phyloP scores from a whole-genome alignment of 1,140 invertebrate species.

The Choristoneura fumiferana region DNA sequence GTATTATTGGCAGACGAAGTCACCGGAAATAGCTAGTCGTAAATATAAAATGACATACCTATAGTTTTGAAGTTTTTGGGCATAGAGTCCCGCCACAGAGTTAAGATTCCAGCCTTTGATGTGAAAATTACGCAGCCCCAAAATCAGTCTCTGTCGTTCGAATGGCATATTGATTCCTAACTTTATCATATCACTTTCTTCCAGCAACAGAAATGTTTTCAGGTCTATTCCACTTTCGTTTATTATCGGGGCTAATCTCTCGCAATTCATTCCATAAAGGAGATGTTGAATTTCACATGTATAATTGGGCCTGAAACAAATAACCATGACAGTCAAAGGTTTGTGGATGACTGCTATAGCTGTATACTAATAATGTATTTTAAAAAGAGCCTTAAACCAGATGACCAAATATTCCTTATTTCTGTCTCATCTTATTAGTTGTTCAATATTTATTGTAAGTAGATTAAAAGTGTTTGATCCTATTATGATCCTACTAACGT shows the following conservation, averaged over 20 bases:
- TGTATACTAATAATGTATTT: too few species aligned
- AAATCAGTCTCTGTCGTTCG: conserved; percentile 74
- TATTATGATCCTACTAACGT: too few species aligned
- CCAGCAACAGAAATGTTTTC: conserved; percentile 76
- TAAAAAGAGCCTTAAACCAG: too few species aligned
- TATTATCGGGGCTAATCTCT: conserved; percentile 63
- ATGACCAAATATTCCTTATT: too few species aligned
- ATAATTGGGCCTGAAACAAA: conserved; percentile 61
- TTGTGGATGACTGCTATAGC: too few species aligned
- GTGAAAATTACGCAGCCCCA: conserved; percentile 76
- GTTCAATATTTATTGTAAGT: too few species aligned
- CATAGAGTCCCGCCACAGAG: conserved; percentile 57
- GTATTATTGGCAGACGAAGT: too few species aligned
- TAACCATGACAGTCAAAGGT: too few species aligned
- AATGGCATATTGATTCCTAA: conserved; percentile 77
- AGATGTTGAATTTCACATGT: conserved; percentile 59
- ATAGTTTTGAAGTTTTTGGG: conserved; percentile 42
- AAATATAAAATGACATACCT: conserved; percentile 34
- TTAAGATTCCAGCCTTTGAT: conserved; percentile 74
- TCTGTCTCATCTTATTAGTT: too few species aligned
- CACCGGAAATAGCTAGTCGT: too few species aligned
- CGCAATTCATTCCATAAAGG: conserved; percentile 79
- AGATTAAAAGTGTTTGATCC: too few species aligned
- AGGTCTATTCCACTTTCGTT: conserved; percentile 67
- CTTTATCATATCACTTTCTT: conserved; percentile 72